Evolutionary conservation across 2,113 vertebrate genomes (phyloP).

Genomic region (Crotalus viridis): DNA sequence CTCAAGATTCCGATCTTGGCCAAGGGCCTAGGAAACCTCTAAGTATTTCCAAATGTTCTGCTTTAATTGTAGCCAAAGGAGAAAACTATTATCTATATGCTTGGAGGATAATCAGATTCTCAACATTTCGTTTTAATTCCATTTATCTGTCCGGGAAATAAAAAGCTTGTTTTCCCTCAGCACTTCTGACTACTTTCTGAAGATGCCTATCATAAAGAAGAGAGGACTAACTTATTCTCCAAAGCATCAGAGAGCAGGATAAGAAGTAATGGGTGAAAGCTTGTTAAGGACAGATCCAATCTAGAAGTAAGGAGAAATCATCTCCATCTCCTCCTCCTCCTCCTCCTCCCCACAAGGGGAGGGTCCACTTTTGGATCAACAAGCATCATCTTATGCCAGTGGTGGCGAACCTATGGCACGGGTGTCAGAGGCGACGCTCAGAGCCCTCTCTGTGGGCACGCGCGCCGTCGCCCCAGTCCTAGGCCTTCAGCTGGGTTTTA

Average conservation of each 20-base stretch:
- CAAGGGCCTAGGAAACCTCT: not conserved
- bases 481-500: too few species aligned
- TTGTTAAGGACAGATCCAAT: not conserved
- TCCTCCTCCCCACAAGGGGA: too few species aligned
- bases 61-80: not conserved
- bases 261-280: not conserved
- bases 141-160: not conserved
- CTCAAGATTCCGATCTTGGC: not conserved
- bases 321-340: too few species aligned
- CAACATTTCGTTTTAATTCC: not conserved
- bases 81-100: not conserved
- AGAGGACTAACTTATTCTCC: too few species aligned
- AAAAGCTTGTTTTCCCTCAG: not conserved
- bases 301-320: not conserved
- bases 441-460: too few species aligned
- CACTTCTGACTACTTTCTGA: not conserved
- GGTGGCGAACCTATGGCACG: too few species aligned
- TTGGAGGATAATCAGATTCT: not conserved
- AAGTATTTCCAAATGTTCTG: not conserved
- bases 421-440: too few species aligned
- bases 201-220: not conserved
- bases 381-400: too few species aligned
- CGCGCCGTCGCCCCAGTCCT: too few species aligned
- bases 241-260: too few species aligned
- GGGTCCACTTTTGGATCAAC: too few species aligned